A percentile compares a stretch with the other conserved stretches of the same genome.
phyloP scores from a whole-genome alignment of 35 echinoderm and acorn worm genomes.

The Patiria miniata region DNA sequence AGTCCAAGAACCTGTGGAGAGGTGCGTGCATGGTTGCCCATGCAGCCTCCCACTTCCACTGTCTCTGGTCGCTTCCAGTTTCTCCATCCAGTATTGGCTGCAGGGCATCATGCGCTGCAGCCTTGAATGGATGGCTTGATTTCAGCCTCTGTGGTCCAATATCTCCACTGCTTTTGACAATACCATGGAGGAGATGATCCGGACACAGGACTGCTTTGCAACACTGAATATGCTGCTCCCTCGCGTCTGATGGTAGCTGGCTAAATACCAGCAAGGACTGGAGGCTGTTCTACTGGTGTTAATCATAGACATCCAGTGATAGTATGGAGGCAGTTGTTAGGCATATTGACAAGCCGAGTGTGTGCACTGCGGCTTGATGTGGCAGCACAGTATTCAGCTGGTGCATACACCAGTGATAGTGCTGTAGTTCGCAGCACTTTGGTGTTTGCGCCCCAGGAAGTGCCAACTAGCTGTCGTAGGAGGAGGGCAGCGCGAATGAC shows the following conservation, averaged over 20 bases:
- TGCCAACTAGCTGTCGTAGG: not conserved
- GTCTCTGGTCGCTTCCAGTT: too few species aligned
- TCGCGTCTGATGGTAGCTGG: not conserved
- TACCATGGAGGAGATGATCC: not conserved
- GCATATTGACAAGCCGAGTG: not conserved
- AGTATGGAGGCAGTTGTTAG: not conserved
- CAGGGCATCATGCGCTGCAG: too few species aligned
- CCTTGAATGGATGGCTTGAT: too few species aligned
- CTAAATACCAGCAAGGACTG: slow-evolving; percentile 1
- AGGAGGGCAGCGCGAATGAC: not conserved
- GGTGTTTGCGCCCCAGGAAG: not conserved
- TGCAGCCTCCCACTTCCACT: too few species aligned
- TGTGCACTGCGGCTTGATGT: not conserved
- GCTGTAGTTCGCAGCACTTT: not conserved
- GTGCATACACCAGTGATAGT: slow-evolving; percentile 2
- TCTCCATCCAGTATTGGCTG: too few species aligned
- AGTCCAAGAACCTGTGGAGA: too few species aligned
- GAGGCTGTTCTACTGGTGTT: not conserved
- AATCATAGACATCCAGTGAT: not conserved
- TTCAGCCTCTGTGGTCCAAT: not conserved
- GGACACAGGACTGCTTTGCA: not conserved
- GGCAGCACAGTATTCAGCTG: slow-evolving; percentile 24
- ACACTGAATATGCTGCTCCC: not conserved
- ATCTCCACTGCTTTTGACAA: not conserved
- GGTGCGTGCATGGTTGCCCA: too few species aligned